These are phyloP conservation scores for Caenorhabditis remanei DNA, from an alignment of 1,140 invertebrate species.

Conservation along the genomic window DNA sequence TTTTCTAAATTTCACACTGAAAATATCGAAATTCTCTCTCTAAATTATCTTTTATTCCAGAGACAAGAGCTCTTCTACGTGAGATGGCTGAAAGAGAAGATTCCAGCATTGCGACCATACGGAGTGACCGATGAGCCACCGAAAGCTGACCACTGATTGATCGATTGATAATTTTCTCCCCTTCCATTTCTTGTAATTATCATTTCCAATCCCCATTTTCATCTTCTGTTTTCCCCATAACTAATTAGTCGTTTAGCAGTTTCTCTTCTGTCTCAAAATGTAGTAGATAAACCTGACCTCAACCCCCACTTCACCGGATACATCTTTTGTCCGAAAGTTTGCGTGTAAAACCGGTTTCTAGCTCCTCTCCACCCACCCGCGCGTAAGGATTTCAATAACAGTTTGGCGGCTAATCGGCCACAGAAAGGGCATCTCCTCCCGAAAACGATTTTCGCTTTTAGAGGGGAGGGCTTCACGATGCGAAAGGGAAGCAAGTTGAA, in stretches of 20 bases:
- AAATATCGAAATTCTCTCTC: neutral
- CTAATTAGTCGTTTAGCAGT: neutral
- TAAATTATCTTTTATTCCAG: neutral
- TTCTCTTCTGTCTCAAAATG: constrained; percentile 8
- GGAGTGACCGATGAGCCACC: constrained; percentile 57
- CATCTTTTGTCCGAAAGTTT: constrained; percentile 17
- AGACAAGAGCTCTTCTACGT: constrained; percentile 70
- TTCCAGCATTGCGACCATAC: constrained; percentile 63
- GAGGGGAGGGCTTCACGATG: neutral
- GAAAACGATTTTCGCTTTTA: constrained; percentile 46
- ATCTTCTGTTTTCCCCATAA: neutral
- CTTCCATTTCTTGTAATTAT: neutral
- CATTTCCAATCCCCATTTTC: neutral
- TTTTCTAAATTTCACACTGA: neutral
- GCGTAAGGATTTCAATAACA: constrained; percentile 22
- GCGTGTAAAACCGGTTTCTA: neutral
- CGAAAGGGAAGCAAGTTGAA: neutral
- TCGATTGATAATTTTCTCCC: neutral
- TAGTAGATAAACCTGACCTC: constrained; percentile 37
- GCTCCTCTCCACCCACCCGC: too few relatives aligned
- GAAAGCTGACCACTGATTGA: constrained; percentile 42
- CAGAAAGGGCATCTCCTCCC: constrained; percentile 39
- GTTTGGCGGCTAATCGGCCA: constrained; percentile 50
- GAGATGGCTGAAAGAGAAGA: constrained; percentile 66
- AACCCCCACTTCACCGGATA: neutral